A percentile compares a stretch with the other conserved stretches of the same genome.
phyloP scores from a whole-genome alignment of 2,888 invertebrate genomes.

The Drosophila rubida region DNA sequence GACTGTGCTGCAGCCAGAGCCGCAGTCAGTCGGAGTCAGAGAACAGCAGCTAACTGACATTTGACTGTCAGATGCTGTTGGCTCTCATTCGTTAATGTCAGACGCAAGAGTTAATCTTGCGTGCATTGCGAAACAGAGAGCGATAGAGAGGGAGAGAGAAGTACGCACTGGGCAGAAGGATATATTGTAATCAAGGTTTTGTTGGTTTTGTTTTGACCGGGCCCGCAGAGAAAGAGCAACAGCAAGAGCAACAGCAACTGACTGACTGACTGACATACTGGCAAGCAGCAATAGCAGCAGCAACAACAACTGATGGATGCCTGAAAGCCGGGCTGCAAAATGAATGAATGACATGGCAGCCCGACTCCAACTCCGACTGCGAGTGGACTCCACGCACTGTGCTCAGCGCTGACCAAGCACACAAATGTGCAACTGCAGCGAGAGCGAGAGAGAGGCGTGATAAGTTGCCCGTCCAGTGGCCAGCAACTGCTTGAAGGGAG shows the following conservation, averaged over 20 bases:
- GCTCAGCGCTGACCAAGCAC: conserved; percentile 55
- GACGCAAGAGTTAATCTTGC: conserved; percentile 79
- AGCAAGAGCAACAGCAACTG: conserved; percentile 32
- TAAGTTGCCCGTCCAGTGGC: conserved; percentile 50
- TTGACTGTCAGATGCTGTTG: conserved; percentile 81
- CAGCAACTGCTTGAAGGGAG: conserved; percentile 6
- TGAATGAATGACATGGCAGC: conserved; percentile 79
- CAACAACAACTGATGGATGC: conserved; percentile 69
- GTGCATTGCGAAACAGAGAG: conserved; percentile 71
- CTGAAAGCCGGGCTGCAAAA: conserved; percentile 75
- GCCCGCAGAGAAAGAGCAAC: conserved; percentile 41
- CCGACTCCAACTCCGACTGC: conserved; percentile 24
- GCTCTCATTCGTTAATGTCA: conserved; percentile 81
- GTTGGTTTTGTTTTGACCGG: conserved; percentile 41
- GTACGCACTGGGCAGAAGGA: conserved; percentile 62
- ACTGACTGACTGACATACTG: conserved; percentile 64
- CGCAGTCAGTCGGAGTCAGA: conserved; percentile 27
- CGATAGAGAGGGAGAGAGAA: conserved; percentile 1
- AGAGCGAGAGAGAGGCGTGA: conserved; percentile 37
- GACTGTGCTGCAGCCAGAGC: conserved; percentile 15
- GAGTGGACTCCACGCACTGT: conserved; percentile 29
- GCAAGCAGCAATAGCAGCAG: conserved; percentile 28
- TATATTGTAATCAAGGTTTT: conserved; percentile 70
- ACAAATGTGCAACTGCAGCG: conserved; percentile 20
- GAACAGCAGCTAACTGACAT: conserved; percentile 79